Evolutionary conservation across 2,113 vertebrate genomes (phyloP).

Genomic region (Oreotrochilus melanogaster): DNA sequence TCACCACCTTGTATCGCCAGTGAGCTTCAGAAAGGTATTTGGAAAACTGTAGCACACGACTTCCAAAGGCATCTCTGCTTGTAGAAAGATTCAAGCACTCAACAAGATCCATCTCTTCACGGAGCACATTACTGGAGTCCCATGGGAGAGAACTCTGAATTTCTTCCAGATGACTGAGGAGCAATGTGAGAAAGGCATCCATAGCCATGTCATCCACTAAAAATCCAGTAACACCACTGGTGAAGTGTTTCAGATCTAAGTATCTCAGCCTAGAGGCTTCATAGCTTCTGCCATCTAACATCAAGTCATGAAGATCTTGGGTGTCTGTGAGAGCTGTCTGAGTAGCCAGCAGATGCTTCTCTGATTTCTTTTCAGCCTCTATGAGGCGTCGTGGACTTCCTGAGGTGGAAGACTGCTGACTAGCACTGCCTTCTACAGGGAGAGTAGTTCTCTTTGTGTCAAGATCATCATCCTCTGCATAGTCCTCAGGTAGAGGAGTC

Average conservation of each 20-base stretch:
- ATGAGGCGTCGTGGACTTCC: constrained; percentile 58
- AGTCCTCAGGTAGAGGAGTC: constrained; percentile 68
- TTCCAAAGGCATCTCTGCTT: constrained; percentile 80
- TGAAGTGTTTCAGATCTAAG: constrained; percentile 85
- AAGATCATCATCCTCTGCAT: constrained; percentile 73
- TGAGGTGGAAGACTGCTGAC: constrained; percentile 29
- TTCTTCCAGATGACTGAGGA: constrained; percentile 87
- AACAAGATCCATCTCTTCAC: constrained; percentile 71
- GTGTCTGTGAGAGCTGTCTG: not conserved
- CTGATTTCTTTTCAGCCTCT: constrained; percentile 44
- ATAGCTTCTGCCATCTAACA: not conserved
- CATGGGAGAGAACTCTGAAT: constrained; percentile 77
- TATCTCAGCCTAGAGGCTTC: constrained; percentile 42
- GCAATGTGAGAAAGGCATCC: constrained; percentile 87
- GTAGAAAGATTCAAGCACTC: constrained; percentile 84
- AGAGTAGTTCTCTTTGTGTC: constrained; percentile 30
- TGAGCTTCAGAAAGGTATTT: constrained; percentile 93
- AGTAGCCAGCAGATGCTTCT: not conserved
- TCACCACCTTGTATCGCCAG: constrained; percentile 93
- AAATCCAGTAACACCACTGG: constrained; percentile 83
- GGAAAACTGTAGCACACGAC: constrained; percentile 85
- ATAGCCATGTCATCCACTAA: constrained; percentile 84
- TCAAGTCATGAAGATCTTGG: not conserved
- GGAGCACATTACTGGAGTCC: constrained; percentile 62
- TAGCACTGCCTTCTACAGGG: constrained; percentile 4